Evolutionary conservation across 2,888 invertebrate genomes (phyloP), one percentile per base, ranked within the genome.

Genomic region (Caenorhabditis sp.): DNA sequence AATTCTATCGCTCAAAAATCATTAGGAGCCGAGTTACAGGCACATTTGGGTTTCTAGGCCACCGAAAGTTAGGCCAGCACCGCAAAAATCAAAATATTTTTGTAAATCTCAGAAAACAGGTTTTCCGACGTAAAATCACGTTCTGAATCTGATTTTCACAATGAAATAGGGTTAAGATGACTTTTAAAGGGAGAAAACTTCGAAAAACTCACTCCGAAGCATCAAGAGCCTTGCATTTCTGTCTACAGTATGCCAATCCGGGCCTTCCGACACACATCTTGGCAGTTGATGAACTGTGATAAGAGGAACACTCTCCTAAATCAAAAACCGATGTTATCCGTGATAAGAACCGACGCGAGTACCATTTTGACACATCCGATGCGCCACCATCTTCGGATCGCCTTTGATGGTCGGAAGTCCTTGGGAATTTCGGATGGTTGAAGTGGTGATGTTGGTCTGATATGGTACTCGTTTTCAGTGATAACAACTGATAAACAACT

Each of bases 261-360:
- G 79, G 74, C 32, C 85, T 26, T 18, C 85, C 85, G 18, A 76
- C 71, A 32, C 85, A 85, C 53, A 80, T 84, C 47, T 67, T 80
- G 18, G 67, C 72, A 37, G 80, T 64, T 18, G 55, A 76, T 5
- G 62, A 69, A 24, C 58, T 44, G 56, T 78, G 47, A 62, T 70
- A 47, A 5, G n/a, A 20, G 9, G 47, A 47, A 53, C 78, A 74
- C 61, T 80, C 77, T n/a, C 79, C 77, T 82, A 50, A 32, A 78
- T n/a, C n/a, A n/a, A n/a, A n/a, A n/a, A n/a, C n/a, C n/a, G n/a
- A n/a, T n/a, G n/a, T n/a, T n/a, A n/a, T n/a, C n/a, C n/a, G 9
- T 40, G 40, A 40, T 40, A 40, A 40, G 40, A 35, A 15, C 18
- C 11, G 15, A 2, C 13, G 40, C 22, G 40, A 56, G 28, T 35